Base-by-base conservation (phyloP, 1,140 invertebrate genomes). In the Oncopodura yosiiana region DNA sequence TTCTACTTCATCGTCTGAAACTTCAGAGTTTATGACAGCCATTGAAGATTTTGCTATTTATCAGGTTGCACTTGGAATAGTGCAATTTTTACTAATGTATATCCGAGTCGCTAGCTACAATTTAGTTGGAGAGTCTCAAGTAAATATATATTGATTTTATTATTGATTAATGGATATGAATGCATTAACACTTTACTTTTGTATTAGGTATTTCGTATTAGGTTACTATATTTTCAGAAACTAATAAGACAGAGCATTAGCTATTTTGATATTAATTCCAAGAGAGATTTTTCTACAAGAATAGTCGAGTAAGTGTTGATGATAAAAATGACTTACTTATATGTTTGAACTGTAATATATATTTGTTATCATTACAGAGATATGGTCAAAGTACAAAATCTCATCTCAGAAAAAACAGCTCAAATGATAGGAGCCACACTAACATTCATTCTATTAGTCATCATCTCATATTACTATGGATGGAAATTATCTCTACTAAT, bases 391-490 rank as follows among this genome's bases (percentile, higher is more conserved):
- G 72, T 81, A 29, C 73, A 78, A 48, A 75, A 76, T 59, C 78
- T 78, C 5, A 73, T 80, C 26, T 77, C 78, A 9, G 77, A 81
- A 66, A 81, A 81, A 63, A 59, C 79, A 14, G 75, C 73, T 9
- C 66, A 73, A 26, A 75, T 78, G 48, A 54, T 77, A 3, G 69
- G 72, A 53, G 67, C 66, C 36, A 55, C 75, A 26, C 59, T 66
- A 14, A 70, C 58, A 69, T 72, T 29, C 66, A 75, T 34, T 65
- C 65, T 24, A 65, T 66, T 24, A 69, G 74, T 42, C 48, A 72
- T 18, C 74, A 73, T 23, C 68, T 76, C 27, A 61, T 68, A 16
- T 62, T 73, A 48, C 11, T 67, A 74, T 49, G 72, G 75, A 51
- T 76, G 73, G 26, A 68, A 76, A 53, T 54, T 59, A 23, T 66